phyloP scores from a whole-genome alignment of 30 jellyfish, hydroid and myxozoan genomes.

The Cassiopea andromeda region DNA sequence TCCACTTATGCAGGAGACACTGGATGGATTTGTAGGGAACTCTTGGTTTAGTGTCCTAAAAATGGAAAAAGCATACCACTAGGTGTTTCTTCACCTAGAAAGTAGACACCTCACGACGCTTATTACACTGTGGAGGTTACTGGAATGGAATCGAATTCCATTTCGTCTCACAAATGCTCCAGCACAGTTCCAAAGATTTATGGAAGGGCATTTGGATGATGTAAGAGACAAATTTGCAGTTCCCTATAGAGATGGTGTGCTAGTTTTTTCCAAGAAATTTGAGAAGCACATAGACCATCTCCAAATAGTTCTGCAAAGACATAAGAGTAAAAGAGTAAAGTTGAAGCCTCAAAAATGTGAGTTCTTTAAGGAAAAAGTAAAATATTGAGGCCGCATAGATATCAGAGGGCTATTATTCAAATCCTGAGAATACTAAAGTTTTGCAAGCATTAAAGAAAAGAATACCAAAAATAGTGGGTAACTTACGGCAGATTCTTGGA shows the following conservation, averaged over 20 bases:
- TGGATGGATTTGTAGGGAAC: constrained; percentile 35
- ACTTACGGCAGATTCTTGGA: constrained; percentile 35
- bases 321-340: constrained; percentile 39
- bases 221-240: background rate
- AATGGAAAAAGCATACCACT: constrained; percentile 41
- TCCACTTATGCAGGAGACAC: constrained; percentile 40
- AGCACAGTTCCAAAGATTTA: constrained; percentile 56
- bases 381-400: constrained; percentile 48
- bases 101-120: constrained; percentile 48
- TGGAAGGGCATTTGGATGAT: constrained; percentile 53
- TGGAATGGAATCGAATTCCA: constrained; percentile 60
- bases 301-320: constrained; percentile 33
- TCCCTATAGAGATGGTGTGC: constrained; percentile 59
- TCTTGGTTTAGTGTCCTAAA: constrained; percentile 46
- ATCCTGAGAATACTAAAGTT: constrained; percentile 31
- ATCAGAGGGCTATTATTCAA: constrained; percentile 23
- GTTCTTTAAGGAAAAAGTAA: constrained; percentile 16
- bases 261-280: constrained; percentile 38
- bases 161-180: constrained; percentile 63
- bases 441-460: constrained; percentile 13
- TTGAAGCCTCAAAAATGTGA: constrained; percentile 12
- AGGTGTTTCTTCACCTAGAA: constrained; percentile 62
- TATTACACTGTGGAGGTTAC: constrained; percentile 59
- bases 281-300: constrained; percentile 45
- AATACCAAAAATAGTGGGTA: constrained; percentile 37